Percentiles rank a stretch among this genome's conserved stretches.
Conservation (phyloP, 2,888 invertebrate species). For the Andrena chrysosceles region DNA sequence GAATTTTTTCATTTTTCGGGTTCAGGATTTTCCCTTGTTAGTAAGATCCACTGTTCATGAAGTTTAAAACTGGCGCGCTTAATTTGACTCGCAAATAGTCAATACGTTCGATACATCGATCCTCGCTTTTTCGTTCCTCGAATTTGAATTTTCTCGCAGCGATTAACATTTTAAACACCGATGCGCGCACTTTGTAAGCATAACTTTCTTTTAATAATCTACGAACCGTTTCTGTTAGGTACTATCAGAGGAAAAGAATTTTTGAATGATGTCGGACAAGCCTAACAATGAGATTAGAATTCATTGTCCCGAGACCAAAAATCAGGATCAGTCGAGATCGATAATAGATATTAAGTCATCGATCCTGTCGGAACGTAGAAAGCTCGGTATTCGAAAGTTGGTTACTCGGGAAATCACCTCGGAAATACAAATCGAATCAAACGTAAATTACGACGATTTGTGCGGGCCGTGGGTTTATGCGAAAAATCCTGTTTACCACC, state of each 20-base stretch:
- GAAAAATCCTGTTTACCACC: conserved; percentile 64
- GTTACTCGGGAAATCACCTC: conserved; percentile 42
- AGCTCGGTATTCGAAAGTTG: conserved; percentile 11
- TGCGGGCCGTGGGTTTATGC: conserved; percentile 74
- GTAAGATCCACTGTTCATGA: not conserved
- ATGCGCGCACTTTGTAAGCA: not conserved
- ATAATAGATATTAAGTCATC: conserved; percentile 47
- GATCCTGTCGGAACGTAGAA: conserved; percentile 57
- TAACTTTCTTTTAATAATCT: not conserved
- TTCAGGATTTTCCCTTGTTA: not conserved
- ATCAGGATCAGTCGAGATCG: not conserved
- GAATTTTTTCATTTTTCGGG: no score
- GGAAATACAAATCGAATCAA: conserved; percentile 65
- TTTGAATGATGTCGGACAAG: conserved; percentile 18
- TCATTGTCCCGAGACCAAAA: not conserved
- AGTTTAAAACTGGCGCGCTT: not conserved
- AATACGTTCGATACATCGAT: not conserved
- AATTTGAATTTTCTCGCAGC: conserved; percentile 1
- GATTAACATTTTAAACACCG: not conserved
- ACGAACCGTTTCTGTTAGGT: not conserved
- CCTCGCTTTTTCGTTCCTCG: not conserved
- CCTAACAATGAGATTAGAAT: not conserved
- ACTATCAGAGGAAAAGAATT: conserved; percentile 1
- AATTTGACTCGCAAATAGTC: not conserved
- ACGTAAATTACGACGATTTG: conserved; percentile 76